phyloP scores from a whole-genome alignment of 2,797 vertebrate genomes.

The Lepilemur septentrionalis region DNA sequence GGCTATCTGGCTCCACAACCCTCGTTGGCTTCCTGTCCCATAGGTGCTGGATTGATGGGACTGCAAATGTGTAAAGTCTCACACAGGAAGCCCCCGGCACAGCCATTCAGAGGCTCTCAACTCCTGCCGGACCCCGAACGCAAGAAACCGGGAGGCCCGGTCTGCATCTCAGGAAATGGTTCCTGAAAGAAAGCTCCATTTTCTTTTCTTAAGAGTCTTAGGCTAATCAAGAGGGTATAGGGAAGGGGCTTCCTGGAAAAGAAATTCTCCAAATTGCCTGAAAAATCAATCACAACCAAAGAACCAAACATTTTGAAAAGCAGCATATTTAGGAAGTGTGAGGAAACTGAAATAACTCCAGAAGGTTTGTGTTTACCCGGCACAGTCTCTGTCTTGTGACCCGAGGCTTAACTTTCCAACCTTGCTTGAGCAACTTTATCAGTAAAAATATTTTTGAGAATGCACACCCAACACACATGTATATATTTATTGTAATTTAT shows the following conservation, averaged over 20 bases:
- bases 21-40: slow-evolving; percentile 74
- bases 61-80: slow-evolving; percentile 79
- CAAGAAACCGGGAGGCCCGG: slow-evolving; percentile 6
- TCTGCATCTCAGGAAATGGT: slow-evolving; percentile 33
- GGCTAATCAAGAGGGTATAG: not conserved
- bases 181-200: not conserved
- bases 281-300: slow-evolving; percentile 14
- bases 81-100: slow-evolving; percentile 53
- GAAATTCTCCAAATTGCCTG: slow-evolving; percentile 28
- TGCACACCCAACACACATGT: not conserved
- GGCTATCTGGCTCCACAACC: slow-evolving; percentile 75
- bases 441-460: slow-evolving; percentile 14
- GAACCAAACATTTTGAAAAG: slow-evolving; percentile 33
- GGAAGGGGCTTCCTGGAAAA: not conserved
- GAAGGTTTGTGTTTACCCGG: not conserved
- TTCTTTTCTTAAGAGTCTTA: slow-evolving; percentile 7
- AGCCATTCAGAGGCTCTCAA: slow-evolving; percentile 41
- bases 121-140: slow-evolving; percentile 5
- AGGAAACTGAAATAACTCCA: not conserved
- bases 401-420: not conserved
- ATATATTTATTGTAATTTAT: not conserved
- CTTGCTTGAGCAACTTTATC: not conserved
- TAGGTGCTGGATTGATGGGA: slow-evolving; percentile 74
- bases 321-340: not conserved
- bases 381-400: not conserved